Conservation (phyloP, 1,140 invertebrate genomes). For the Ips nitidus region DNA sequence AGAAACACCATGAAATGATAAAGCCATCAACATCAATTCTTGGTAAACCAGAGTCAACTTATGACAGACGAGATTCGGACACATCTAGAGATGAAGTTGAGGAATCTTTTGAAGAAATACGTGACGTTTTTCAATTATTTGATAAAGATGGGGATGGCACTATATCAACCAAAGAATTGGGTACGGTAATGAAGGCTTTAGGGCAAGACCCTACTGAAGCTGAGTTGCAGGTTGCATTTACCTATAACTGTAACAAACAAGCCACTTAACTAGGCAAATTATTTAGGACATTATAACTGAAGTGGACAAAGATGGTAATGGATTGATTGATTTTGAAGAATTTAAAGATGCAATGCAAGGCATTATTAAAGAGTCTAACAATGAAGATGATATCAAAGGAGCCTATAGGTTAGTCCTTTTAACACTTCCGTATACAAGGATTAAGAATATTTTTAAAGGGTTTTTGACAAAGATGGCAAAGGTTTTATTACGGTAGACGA, state of each 20-base stretch:
- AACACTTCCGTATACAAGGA: neutral
- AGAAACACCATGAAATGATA: too few relatives aligned
- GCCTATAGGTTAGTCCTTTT: constrained; percentile 32
- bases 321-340: constrained; percentile 52
- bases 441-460: constrained; percentile 49
- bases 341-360: constrained; percentile 41
- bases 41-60: neutral
- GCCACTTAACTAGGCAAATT: neutral
- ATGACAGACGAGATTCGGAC: neutral
- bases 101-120: constrained; percentile 23
- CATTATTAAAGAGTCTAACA: constrained; percentile 25
- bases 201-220: constrained; percentile 53
- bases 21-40: too few relatives aligned
- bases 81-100: neutral
- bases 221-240: constrained; percentile 29
- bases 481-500: constrained; percentile 87
- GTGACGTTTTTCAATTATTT: constrained; percentile 45
- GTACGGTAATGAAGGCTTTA: constrained; percentile 49
- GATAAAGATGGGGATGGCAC: constrained; percentile 63
- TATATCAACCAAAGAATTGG: constrained; percentile 45
- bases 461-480: constrained; percentile 92
- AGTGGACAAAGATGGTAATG: constrained; percentile 49
- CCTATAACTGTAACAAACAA: neutral
- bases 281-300: constrained; percentile 50
- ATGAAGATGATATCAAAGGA: constrained; percentile 38